These are phyloP conservation scores for Agriopis leucophaearia DNA, from an alignment of 2,888 invertebrate species.

Conservation along the genomic window DNA sequence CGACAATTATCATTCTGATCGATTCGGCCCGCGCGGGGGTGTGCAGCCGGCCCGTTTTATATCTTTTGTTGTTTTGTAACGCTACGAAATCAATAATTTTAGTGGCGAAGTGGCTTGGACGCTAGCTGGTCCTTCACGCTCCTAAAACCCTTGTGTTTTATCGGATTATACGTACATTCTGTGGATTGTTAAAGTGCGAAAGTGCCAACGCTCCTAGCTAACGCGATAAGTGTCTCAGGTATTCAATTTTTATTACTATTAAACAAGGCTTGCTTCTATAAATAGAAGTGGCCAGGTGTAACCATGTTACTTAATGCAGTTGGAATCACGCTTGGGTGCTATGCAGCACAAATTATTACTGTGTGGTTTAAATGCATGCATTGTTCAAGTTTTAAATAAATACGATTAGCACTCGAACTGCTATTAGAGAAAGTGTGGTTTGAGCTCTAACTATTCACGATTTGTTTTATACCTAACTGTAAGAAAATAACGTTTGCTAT, in stretches of 20 bases:
- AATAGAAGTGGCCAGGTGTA: slow-evolving; percentile 67
- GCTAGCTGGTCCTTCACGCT: slow-evolving; percentile 44
- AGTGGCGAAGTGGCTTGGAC: slow-evolving; percentile 69
- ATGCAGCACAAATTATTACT: slow-evolving; percentile 38
- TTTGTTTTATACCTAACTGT: slow-evolving; percentile 11
- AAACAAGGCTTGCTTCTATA: slow-evolving; percentile 51
- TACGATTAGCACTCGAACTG: slow-evolving; percentile 32
- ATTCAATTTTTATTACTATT: slow-evolving; percentile 40
- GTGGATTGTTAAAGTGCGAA: slow-evolving; percentile 47
- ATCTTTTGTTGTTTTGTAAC: slow-evolving; percentile 86
- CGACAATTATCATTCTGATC: slow-evolving; percentile 86
- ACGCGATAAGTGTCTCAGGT: slow-evolving; percentile 38
- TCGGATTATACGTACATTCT: slow-evolving; percentile 25
- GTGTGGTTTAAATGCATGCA: slow-evolving; percentile 30
- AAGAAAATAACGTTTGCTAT: slow-evolving; percentile 5
- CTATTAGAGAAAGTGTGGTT: slow-evolving; percentile 32
- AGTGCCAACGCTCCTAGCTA: slow-evolving; percentile 34
- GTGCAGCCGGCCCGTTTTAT: slow-evolving; percentile 81
- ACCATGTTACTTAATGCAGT: slow-evolving; percentile 58
- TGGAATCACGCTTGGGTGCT: slow-evolving; percentile 54
- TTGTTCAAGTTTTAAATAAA: slow-evolving; percentile 35
- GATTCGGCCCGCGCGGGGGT: slow-evolving; percentile 83
- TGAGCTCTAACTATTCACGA: slow-evolving; percentile 8
- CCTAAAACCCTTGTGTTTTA: slow-evolving; percentile 27
- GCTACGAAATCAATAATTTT: slow-evolving; percentile 84